Conservation (phyloP, 2,797 vertebrate genomes). For the Peromyscus aztecus region DNA sequence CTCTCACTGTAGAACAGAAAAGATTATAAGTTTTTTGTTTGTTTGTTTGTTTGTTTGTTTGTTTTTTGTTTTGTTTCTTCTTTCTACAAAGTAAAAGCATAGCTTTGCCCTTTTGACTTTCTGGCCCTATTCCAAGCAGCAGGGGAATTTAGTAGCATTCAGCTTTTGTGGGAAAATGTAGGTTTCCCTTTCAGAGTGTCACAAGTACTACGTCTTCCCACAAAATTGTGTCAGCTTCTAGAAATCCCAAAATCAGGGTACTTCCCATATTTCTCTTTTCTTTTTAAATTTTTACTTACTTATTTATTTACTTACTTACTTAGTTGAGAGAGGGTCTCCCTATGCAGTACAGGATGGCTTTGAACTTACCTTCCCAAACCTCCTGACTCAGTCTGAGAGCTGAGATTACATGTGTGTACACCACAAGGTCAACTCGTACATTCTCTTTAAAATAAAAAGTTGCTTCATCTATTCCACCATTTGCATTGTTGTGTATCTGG, state of each 20-base stretch:
- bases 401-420: neutral
- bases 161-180: constrained; percentile 39
- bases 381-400: neutral
- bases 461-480: neutral
- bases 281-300: neutral
- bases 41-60: neutral
- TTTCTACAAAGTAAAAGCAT: constrained; percentile 1
- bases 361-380: neutral
- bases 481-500: neutral
- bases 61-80: neutral
- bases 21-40: neutral
- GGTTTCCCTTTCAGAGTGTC: constrained; percentile 24
- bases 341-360: neutral
- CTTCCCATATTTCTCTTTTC: neutral
- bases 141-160: neutral
- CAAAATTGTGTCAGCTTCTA: constrained; percentile 41
- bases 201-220: neutral
- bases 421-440: neutral
- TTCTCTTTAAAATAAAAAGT: constrained; percentile 61
- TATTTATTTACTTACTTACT: neutral
- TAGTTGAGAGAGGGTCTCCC: neutral
- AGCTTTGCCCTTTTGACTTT: constrained; percentile 13
- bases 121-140: neutral
- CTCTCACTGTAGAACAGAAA: constrained; percentile 15
- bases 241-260: neutral